Conservation (phyloP, 37 sponge, comb jelly and placozoan species). For the Halisarca cf. caerulea region DNA sequence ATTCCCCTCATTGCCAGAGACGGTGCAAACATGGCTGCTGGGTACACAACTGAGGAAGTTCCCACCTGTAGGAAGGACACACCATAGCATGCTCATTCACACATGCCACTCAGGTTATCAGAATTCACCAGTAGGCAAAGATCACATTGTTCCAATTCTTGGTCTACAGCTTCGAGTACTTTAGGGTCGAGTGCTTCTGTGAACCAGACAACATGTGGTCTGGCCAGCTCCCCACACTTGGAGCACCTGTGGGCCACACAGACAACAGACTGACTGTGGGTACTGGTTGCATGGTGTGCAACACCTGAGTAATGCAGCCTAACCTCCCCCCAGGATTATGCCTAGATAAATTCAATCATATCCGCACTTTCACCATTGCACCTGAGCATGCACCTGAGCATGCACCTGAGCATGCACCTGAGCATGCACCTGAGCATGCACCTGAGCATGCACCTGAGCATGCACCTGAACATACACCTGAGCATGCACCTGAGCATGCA, state of each 20-base stretch:
- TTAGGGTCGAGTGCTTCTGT: slow-evolving; percentile 69
- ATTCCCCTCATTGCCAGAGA: slow-evolving; percentile 79
- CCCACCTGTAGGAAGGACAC: slow-evolving; percentile 71
- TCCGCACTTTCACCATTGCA: too few species aligned
- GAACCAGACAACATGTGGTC: slow-evolving; percentile 96
- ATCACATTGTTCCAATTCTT: slow-evolving; percentile 77
- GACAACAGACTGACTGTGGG: neutral
- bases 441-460: too few species aligned
- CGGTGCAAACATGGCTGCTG: slow-evolving; percentile 90
- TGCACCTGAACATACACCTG: too few species aligned
- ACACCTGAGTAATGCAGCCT: too few species aligned
- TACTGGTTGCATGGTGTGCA: neutral
- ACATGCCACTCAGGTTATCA: neutral
- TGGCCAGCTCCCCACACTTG: slow-evolving; percentile 64
- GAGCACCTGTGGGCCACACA: too few species aligned
- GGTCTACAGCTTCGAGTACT: slow-evolving; percentile 42
- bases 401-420: too few species aligned
- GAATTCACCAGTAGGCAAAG: slow-evolving; percentile 80
- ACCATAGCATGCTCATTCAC: neutral
- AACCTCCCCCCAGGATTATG: too few species aligned
- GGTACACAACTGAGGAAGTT: slow-evolving; percentile 93
- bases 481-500: too few species aligned
- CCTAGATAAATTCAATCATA: too few species aligned
- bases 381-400: too few species aligned
- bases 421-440: too few species aligned